Base-by-base conservation (phyloP, 2,113 vertebrate species). In the Sander vitreus region DNA sequence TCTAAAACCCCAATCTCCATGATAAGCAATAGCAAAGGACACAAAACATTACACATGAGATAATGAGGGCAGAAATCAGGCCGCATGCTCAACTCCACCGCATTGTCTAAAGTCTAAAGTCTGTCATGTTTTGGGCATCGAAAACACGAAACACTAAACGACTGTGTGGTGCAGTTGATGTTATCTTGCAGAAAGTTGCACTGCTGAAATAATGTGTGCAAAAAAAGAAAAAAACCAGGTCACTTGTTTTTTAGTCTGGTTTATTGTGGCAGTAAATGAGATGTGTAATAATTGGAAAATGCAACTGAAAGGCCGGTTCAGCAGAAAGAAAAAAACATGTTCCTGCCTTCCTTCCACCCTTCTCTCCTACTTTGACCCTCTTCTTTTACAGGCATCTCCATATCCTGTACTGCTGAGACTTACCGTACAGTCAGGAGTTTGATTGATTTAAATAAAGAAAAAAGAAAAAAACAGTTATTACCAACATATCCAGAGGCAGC, bases 171-270 rank as follows among this genome's bases (percentile, higher is more conserved):
- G 62, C 62, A 67, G 74, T 18, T 92, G 91, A 94, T 88, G 50
- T 85, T 92, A 88, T 93, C 81, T 86, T 85, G 81, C 85, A 87
- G 90, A 74, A 73, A 91, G 83, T 78, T 89, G 76, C 65, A 80
- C 83, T 72, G 76, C 68, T 91, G 88, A 89, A 69, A 81, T 76
- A 57, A 77, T 39, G 39, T 16, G 27, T 62, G 75, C 90, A 91
- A 78, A 8, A 36, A 57, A 4, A 23, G 11, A 15, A 14, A 2
- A 55, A 63, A 53, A 87, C 2, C 21, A 54, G 72, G 87, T 90
- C 83, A 86, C 80, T 93, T 45, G 47, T 33, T 88, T 77, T 81
- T 74, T n/a, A 36, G 39, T 68, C 14, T 25, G 64, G 50, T 87
- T 85, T 78, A 47, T 1, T 78, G 62, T 72, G 33, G 70, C 65